A percentile compares a stretch with the other conserved stretches of the same genome.
phyloP scores from a whole-genome alignment of 1,140 invertebrate genomes.

The Cherax quadricarinatus region DNA sequence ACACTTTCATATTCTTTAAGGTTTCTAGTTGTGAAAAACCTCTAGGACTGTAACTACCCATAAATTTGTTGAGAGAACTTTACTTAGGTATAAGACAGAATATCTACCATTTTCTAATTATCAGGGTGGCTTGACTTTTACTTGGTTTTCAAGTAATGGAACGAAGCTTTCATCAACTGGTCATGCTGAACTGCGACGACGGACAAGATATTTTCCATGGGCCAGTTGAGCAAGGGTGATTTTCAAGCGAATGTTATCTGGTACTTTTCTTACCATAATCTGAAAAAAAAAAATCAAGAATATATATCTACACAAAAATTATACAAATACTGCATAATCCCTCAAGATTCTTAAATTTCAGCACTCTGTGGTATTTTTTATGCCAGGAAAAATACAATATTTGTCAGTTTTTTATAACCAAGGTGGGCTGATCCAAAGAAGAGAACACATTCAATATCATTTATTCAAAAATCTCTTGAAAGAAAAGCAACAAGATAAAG shows the following conservation, averaged over 20 bases:
- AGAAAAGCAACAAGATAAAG: too few species aligned
- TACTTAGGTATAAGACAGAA: background rate
- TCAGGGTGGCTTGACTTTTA: background rate
- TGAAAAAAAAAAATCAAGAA: constrained; percentile 77
- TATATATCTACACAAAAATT: background rate
- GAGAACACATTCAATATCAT: too few species aligned
- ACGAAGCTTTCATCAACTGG: constrained; percentile 1
- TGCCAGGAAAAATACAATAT: too few species aligned
- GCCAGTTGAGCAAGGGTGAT: constrained; percentile 90
- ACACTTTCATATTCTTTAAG: too few species aligned
- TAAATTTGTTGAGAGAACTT: too few species aligned
- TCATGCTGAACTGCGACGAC: constrained; percentile 82
- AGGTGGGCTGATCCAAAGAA: too few species aligned
- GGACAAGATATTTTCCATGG: constrained; percentile 91
- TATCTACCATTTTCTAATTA: background rate
- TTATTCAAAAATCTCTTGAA: too few species aligned
- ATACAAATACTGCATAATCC: background rate
- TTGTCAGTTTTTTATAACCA: too few species aligned
- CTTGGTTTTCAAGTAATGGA: background rate
- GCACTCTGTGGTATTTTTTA: too few species aligned
- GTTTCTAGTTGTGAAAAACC: too few species aligned
- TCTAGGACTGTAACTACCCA: too few species aligned
- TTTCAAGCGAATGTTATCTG: constrained; percentile 87
- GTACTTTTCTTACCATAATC: constrained; percentile 93
- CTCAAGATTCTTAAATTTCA: too few species aligned